These are phyloP conservation scores for Hemiprocne comata DNA, from an alignment of 2,113 vertebrate genomes.

Conservation along the genomic window DNA sequence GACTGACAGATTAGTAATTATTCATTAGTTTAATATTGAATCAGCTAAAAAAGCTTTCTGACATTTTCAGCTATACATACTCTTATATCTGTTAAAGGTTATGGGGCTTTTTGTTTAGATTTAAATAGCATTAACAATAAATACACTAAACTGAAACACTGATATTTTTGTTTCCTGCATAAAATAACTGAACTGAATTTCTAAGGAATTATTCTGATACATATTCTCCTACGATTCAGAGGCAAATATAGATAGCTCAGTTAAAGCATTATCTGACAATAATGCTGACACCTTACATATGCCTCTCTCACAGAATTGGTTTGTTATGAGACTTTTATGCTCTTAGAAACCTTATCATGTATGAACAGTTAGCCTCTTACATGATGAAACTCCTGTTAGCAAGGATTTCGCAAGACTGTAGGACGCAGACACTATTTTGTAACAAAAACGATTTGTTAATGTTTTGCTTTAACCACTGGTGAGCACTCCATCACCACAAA, in stretches of 20 bases:
- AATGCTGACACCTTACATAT: background rate
- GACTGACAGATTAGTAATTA: background rate
- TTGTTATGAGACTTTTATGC: background rate
- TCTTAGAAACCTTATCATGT: constrained; percentile 24
- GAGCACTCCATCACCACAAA: background rate
- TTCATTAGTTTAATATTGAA: background rate
- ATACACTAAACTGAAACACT: background rate
- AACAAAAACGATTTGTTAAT: constrained; percentile 23
- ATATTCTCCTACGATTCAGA: background rate
- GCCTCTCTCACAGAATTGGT: background rate
- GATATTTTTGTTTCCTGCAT: background rate
- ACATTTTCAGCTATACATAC: background rate
- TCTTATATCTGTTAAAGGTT: background rate
- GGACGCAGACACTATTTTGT: background rate
- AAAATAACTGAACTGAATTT: background rate
- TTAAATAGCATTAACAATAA: background rate
- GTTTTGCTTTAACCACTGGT: background rate
- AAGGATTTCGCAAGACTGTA: background rate
- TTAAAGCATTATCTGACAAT: background rate
- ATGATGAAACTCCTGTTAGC: background rate
- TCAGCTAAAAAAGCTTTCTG: background rate
- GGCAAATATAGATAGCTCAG: background rate
- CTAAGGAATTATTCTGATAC: background rate
- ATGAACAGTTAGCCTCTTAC: constrained; percentile 15
- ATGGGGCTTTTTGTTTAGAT: background rate